phyloP scores from a whole-genome alignment of 2,113 vertebrate species.

The Hyperoodon ampullatus region DNA sequence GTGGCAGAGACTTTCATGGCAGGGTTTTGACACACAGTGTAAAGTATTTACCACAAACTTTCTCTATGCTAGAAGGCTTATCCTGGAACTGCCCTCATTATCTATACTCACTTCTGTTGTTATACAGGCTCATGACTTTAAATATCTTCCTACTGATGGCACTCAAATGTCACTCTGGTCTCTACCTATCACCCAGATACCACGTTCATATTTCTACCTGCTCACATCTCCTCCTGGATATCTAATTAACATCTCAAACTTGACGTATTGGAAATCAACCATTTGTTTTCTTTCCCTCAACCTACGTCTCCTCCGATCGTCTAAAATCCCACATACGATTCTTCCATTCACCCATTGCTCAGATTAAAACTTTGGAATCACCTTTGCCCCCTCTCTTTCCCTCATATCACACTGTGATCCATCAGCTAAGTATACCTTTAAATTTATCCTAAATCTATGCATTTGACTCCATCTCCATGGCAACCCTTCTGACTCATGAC shows the following conservation, averaged over 20 bases:
- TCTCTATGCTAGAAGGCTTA: neutral
- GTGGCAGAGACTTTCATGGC: neutral
- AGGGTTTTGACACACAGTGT: neutral
- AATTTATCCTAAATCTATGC: neutral
- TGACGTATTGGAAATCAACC: neutral
- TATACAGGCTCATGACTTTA: neutral
- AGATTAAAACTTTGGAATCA: neutral
- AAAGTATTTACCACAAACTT: neutral
- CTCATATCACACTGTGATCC: neutral
- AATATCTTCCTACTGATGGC: neutral
- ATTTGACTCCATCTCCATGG: neutral
- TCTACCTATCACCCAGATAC: neutral
- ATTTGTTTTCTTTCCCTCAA: neutral
- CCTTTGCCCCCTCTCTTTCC: neutral
- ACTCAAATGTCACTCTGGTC: neutral
- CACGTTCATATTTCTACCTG: neutral
- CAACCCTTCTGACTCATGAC: neutral
- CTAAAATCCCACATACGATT: neutral
- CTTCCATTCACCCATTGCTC: neutral
- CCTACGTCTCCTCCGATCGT: neutral
- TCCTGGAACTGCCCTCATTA: neutral
- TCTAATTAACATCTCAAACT: neutral
- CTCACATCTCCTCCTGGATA: neutral
- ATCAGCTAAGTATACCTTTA: neutral
- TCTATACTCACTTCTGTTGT: neutral